Conservation (phyloP, 2,888 invertebrate species). For the Lordiphosa fenestrarum region DNA sequence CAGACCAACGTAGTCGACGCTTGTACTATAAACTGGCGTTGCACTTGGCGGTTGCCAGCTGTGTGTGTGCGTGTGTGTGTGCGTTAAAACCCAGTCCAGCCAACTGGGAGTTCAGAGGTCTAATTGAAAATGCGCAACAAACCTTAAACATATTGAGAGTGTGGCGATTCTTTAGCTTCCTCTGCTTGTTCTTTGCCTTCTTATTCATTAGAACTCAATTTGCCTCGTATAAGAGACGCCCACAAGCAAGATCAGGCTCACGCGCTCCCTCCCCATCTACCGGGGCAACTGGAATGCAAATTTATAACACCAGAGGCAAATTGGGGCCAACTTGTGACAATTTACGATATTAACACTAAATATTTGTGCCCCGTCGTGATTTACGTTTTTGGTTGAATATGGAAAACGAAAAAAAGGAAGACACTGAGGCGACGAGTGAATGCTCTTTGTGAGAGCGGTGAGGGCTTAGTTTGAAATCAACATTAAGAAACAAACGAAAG, state of each 20-base stretch:
- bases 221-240: conserved; percentile 51
- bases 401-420: conserved; percentile 14
- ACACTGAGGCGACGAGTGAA: conserved; percentile 8
- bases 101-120: conserved; percentile 71
- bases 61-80: conserved; percentile 42
- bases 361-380: conserved; percentile 75
- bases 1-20: conserved; percentile 31
- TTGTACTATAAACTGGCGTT: conserved; percentile 41
- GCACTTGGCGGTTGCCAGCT: conserved; percentile 34
- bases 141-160: conserved; percentile 68
- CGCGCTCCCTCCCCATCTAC: conserved; percentile 6
- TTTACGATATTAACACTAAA: conserved; percentile 78
- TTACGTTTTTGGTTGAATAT: conserved; percentile 45
- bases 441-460: conserved; percentile 1
- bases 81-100: conserved; percentile 33
- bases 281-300: conserved; percentile 48
- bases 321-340: conserved; percentile 77
- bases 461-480: no score
- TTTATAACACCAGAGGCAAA: conserved; percentile 73
- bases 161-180: conserved; percentile 15
- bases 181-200: conserved; percentile 2
- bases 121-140: conserved; percentile 76
- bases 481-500: no score
- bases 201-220: conserved; percentile 64
- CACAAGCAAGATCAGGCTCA: conserved; percentile 38